These are phyloP conservation scores for Rhinoptilus africanus DNA, from an alignment of 2,113 vertebrate genomes.

Conservation along the genomic window DNA sequence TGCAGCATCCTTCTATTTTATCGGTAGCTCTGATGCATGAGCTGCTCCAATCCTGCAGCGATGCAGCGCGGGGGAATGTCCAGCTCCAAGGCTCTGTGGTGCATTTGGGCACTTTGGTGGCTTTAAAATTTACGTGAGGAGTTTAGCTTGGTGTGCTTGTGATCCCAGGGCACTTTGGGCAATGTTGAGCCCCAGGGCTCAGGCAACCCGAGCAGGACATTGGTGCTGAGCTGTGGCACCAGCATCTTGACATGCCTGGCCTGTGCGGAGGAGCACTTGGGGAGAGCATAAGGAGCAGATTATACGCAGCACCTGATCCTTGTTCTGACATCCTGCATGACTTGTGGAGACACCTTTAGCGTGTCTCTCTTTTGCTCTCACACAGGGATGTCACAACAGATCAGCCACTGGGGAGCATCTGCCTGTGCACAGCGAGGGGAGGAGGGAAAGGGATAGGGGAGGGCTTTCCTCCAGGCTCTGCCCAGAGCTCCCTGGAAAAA, in stretches of 20 bases:
- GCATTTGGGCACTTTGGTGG: not conserved
- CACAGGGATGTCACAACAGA: not conserved
- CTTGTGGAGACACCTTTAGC: not conserved
- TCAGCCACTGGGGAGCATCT: not conserved
- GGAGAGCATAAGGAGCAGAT: not conserved
- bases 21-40: not conserved
- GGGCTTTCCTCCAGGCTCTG: not conserved
- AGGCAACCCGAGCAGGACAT: not conserved
- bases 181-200: accelerated
- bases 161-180: not conserved
- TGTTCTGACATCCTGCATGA: not conserved
- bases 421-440: accelerated
- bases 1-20: accelerated
- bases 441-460: not conserved
- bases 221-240: not conserved
- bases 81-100: not conserved
- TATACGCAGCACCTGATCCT: not conserved
- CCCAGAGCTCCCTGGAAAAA: not conserved
- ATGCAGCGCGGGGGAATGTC: accelerated
- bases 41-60: not conserved
- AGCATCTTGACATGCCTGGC: not conserved
- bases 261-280: not conserved
- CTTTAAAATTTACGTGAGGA: not conserved
- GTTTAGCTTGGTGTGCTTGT: not conserved
- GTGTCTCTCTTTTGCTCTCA: not conserved